Base-by-base conservation (phyloP, 2,113 vertebrate genomes). In the Ptilonorhynchus violaceus region DNA sequence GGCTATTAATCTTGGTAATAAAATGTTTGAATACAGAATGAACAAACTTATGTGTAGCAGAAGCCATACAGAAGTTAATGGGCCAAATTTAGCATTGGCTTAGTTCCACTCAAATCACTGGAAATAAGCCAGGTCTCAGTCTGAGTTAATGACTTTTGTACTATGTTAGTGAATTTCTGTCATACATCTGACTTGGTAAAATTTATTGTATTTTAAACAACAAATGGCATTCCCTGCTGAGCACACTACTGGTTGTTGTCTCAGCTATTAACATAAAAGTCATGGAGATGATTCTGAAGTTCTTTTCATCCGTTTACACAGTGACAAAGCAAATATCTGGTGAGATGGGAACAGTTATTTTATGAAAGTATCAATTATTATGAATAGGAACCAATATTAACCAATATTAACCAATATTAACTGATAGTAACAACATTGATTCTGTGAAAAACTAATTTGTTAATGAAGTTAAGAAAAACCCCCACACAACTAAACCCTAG, bases 1-100 rank as follows among this genome's bases (percentile, higher is more conserved):
- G 41, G 24, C 20, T 85, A 82, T 96, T 92, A 87, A 96, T 95
- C 94, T 89, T 64, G 25, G 68, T 89, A 93, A 94, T 95, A 87
- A 89, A 96, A 79, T 82, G 69, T 89, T 87, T 72, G 47, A 92
- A 70, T 84, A 77, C 35, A 84, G 63, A 94, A 78, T 52, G 50
- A 81, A 87, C 80, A 85, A 89, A 95, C 59, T 75, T 60, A 64
- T 9, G 7, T 4, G 3, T 64, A 89, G 60, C 44, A 94, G 77
- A 93, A 88, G 73, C 58, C 50, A 73, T 64, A 50, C 3, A 94
- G 90, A 91, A 95, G 58, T 92, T 91, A 95, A 92, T 85, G 87
- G 89, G 9, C 80, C 69, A 95, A 68, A 82, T 95, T 88, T 81
- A 82, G 10, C 58, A 76, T 24, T 74, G 60, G 47, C 37, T 87